Conservation (phyloP, 2,888 invertebrate genomes). For the Lamellibrachia columna region DNA sequence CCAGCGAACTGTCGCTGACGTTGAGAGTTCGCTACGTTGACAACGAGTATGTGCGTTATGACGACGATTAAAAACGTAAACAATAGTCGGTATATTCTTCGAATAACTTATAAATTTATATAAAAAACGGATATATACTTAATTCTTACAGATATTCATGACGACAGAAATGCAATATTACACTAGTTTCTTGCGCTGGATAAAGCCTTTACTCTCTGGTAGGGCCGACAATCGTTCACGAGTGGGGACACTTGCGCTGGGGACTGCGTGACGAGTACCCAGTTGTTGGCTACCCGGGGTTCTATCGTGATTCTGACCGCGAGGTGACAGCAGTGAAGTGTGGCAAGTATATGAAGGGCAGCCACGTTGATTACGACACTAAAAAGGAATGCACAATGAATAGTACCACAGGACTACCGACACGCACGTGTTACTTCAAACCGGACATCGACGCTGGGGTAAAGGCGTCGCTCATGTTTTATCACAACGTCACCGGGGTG, state of each 20-base stretch:
- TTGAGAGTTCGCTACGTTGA: no score
- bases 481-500: neutral
- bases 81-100: no score
- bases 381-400: no score
- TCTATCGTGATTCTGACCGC: neutral
- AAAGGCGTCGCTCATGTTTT: neutral
- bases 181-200: no score
- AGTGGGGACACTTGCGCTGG: constrained; percentile 61
- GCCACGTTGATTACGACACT: neutral
- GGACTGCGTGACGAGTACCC: constrained; percentile 75
- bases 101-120: no score
- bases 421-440: neutral
- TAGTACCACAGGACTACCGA: neutral
- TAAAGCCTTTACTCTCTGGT: neutral
- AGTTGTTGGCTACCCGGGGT: neutral
- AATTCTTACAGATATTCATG: no score
- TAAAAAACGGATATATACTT: no score
- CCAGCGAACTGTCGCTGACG: no score
- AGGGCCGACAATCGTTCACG: neutral
- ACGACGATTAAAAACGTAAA: no score
- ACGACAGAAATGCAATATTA: no score
- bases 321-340: neutral
- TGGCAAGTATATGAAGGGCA: neutral
- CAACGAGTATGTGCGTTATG: no score
- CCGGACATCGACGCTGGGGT: neutral